Evolutionary conservation across 2,888 invertebrate species (phyloP).

Genomic region (Plemyria rubiginata): DNA sequence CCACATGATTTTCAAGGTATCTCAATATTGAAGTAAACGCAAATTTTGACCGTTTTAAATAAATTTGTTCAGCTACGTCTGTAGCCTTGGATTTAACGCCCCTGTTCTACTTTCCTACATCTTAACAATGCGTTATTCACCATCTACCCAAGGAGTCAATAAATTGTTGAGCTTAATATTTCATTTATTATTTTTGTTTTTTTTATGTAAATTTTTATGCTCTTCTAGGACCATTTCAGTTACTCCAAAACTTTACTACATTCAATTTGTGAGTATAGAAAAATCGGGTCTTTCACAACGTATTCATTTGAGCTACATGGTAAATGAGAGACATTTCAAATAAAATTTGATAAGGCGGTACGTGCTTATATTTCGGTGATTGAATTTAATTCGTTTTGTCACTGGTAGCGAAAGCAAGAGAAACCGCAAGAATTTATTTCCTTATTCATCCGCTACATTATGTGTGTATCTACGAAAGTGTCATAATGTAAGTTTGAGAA

Average conservation of each 20-base stretch:
- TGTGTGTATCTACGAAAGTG: conserved; percentile 12
- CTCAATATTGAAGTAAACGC: conserved; percentile 54
- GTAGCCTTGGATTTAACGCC: conserved; percentile 76
- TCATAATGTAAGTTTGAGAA: conserved; percentile 6
- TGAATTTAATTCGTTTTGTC: conserved; percentile 29
- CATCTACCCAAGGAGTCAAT: conserved; percentile 57
- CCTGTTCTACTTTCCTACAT: conserved; percentile 80
- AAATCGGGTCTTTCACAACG: conserved; percentile 76
- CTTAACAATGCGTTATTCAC: conserved; percentile 77
- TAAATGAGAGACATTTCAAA: conserved; percentile 67
- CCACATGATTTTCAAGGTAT: conserved; percentile 56
- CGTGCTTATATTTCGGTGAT: conserved; percentile 29
- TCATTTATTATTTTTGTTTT: too few relatives aligned
- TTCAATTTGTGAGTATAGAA: conserved; percentile 53
- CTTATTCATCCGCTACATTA: conserved; percentile 16
- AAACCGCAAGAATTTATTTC: conserved; percentile 21
- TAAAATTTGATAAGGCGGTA: conserved; percentile 56
- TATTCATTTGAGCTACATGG: conserved; percentile 79
- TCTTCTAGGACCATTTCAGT: conserved; percentile 29
- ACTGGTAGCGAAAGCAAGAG: conserved; percentile 26
- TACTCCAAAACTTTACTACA: conserved; percentile 35
- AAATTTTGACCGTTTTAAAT: conserved; percentile 65
- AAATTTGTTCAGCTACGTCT: conserved; percentile 71
- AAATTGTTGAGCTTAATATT: conserved; percentile 35
- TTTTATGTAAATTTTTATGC: too few relatives aligned